Base-by-base conservation (phyloP, 1,140 invertebrate species). In the Cyclina sinensis region DNA sequence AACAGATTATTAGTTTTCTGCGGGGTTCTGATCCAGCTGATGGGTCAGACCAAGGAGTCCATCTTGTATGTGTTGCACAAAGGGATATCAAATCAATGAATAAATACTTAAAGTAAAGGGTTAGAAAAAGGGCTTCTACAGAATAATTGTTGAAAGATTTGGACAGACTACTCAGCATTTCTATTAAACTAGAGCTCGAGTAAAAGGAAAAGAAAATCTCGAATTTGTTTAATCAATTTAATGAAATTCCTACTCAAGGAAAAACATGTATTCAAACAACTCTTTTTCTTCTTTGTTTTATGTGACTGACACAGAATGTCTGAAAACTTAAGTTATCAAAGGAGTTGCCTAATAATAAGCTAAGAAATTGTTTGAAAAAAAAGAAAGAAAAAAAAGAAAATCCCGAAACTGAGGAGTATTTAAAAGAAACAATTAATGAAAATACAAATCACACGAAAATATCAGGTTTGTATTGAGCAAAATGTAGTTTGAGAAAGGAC, bases 191-290 rank as follows among this genome's bases (percentile, higher is more conserved):
- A 73, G 35, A 35, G 12, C 68, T 12, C 32, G 32, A 3, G 68
- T 73, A 35, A 73, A 73, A n/a, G 24, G 68, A n/a, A 73, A 73
- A 35, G 27, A 73, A 18, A 73, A 73, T 73, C 35, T 73, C 32
- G 68, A 73, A 7, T 14, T 73, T 73, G 32, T 73, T n/a, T 14
- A 35, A 73, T 0, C 32, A 16, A 18, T 21, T 12, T 32, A 35
- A 73, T 73, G 16, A 27, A n/a, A 24, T 39, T 35, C 32, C 68
- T 35, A 32, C 30, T 39, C 21, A 12, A 21, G 68, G 18, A 11
- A 7, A 7, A 0, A 35, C 1, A 21, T 18, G 32, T 43, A 32
- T n/a, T n/a, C 4, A 11, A 0, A 68, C 16, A 32, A 35, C 18
- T 16, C 24, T 35, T 68, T 68, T 68, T 68, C 16, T 16, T 14